Conservation (phyloP, 2,113 vertebrate species). For the Alexandromys fortis region DNA sequence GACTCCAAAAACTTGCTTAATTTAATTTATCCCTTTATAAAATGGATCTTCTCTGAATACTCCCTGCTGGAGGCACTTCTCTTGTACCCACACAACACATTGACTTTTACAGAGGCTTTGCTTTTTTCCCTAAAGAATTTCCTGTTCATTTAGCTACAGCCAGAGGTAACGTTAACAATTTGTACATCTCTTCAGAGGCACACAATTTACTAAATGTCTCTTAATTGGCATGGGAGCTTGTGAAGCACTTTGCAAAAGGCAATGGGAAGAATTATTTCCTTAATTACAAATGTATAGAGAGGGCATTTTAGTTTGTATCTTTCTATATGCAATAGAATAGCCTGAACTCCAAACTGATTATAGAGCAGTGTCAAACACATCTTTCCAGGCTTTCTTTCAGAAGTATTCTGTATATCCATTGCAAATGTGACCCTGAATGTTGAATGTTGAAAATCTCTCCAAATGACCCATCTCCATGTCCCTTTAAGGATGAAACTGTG, state of each 20-base stretch:
- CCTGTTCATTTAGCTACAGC: constrained; percentile 68
- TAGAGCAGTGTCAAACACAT: neutral
- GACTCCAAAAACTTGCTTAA: constrained; percentile 62
- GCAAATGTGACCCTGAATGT: neutral
- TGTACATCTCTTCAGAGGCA: constrained; percentile 51
- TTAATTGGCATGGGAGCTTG: constrained; percentile 61
- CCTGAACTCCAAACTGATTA: neutral
- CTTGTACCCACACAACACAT: constrained; percentile 33
- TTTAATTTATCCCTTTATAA: constrained; percentile 71
- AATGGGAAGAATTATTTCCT: constrained; percentile 28
- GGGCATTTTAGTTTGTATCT: neutral
- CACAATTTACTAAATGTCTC: constrained; percentile 56
- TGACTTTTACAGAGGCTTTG: constrained; percentile 7
- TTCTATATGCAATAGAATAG: neutral
- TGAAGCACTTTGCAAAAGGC: neutral
- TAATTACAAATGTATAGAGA: constrained; percentile 10
- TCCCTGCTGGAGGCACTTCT: constrained; percentile 61
- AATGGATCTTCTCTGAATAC: constrained; percentile 63
- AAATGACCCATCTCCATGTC: neutral
- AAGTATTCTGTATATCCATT: neutral
- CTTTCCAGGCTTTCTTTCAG: neutral
- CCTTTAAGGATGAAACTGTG: neutral
- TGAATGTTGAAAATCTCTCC: neutral
- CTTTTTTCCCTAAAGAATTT: constrained; percentile 43
- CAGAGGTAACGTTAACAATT: constrained; percentile 69